Base-by-base conservation (phyloP, 2,797 vertebrate genomes). In the Spinibarbus caldwelli region DNA sequence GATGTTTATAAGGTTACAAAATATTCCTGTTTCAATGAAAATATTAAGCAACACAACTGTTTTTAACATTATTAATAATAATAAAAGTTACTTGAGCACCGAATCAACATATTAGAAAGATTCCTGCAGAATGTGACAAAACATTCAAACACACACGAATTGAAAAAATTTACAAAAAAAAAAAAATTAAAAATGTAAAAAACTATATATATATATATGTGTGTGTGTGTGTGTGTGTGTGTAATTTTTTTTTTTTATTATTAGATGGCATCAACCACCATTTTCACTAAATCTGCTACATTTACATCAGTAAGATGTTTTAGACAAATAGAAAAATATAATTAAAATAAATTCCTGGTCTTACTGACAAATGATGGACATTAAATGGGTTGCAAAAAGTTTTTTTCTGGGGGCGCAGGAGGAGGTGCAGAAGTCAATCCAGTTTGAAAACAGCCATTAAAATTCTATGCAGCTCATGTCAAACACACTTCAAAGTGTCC, bases 381-480 rank as follows among this genome's bases (percentile, higher is more conserved):
- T 12, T n/a, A n/a, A 70, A 43, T 38, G 19, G 23, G 3, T 36
- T 19, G 7, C 8, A 54, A 52, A 52, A 52, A 52, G 49, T 21
- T 52, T 45, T 21, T 14, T 26, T 59, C 34, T 59, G 52, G 4
- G 4, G n/a, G n/a, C n/a, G n/a, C n/a, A n/a, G n/a, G 47, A 77
- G 45, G n/a, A 26, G 15, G 34, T 41, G 62, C 62, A 85, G 64
- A 82, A 89, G 85, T 70, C 83, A 86, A 84, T 85, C 85, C 62
- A 76, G 83, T 88, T 83, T 19, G 78, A 79, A 87, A 87, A 87
- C 67, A 54, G 36, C 78, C 83, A 89, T 89, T 88, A 86, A 77
- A 84, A 88, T 90, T 88, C 88, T n/a, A 82, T 84, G 68, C 87
- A 80, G 86, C 70, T 70, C 70, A 75, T 78, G 83, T 84, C 83